A percentile compares a stretch with the other conserved stretches of the same genome.
phyloP scores from a whole-genome alignment of 2,888 invertebrate genomes.

The Pseudococcus jackbeardsleyi region DNA sequence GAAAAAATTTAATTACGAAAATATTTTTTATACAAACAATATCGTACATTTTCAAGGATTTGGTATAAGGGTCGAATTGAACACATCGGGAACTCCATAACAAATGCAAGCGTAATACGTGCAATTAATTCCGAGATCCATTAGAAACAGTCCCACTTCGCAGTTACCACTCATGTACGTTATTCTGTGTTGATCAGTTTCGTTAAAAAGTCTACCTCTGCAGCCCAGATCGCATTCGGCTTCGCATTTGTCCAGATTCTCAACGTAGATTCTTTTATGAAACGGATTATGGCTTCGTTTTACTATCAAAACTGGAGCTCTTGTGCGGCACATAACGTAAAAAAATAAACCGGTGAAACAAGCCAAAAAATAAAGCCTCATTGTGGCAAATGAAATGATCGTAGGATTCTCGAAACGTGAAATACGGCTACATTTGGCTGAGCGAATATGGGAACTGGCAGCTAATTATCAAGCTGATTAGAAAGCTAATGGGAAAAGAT shows the following conservation, averaged over 20 bases:
- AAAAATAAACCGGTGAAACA: not conserved
- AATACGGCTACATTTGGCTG: not conserved
- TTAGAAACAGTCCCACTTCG: not conserved
- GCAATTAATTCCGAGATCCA: not conserved
- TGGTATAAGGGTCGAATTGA: not conserved
- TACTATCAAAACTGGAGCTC: not conserved
- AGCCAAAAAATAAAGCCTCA: not conserved
- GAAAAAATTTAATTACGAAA: no score
- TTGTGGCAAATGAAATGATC: not conserved
- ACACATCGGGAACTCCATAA: not conserved
- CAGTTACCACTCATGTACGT: not conserved
- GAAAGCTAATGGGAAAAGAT: not conserved
- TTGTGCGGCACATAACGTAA: not conserved
- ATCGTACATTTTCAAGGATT: not conserved
- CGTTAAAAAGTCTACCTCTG: not conserved
- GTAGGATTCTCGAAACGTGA: not conserved
- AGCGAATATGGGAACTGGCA: not conserved
- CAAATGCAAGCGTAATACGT: not conserved
- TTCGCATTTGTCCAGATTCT: not conserved
- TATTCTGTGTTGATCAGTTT: not conserved
- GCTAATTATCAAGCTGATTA: not conserved
- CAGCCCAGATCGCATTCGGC: not conserved
- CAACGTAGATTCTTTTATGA: slow-evolving; percentile 12
- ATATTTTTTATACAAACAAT: no score
- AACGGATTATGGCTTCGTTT: not conserved